Percentiles rank a stretch among this genome's conserved stretches.
These are phyloP conservation scores for Ceyx margarethae DNA, from an alignment of 2,113 vertebrate species.

Conservation along the genomic window DNA sequence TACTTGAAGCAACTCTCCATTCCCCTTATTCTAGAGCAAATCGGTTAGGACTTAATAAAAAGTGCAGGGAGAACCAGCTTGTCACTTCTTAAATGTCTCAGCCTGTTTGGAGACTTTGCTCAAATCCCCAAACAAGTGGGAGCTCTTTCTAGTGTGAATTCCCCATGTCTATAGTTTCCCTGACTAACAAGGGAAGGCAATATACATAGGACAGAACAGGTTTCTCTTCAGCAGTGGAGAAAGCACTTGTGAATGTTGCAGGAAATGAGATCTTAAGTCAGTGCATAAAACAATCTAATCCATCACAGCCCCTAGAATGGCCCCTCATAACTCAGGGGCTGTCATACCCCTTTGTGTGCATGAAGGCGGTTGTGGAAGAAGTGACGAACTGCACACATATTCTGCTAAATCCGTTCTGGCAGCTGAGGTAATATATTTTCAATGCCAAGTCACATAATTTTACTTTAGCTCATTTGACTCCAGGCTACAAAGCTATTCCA, in stretches of 20 bases:
- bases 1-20: neutral
- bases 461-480: conserved; percentile 84
- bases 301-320: conserved; percentile 80
- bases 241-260: conserved; percentile 81
- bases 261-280: conserved; percentile 86
- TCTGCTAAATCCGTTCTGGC: conserved; percentile 83
- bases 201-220: conserved; percentile 41
- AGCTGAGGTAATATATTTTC: conserved; percentile 81
- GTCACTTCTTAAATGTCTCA: conserved; percentile 55
- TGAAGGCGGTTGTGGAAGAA: conserved; percentile 75
- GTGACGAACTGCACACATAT: conserved; percentile 76
- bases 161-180: neutral
- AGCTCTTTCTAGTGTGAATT: conserved; percentile 25
- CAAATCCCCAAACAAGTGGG: conserved; percentile 34
- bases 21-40: conserved; percentile 3
- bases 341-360: conserved; percentile 72
- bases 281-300: conserved; percentile 85
- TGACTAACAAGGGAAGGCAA: conserved; percentile 43
- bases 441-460: conserved; percentile 85
- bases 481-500: conserved; percentile 80
- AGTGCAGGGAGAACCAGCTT: neutral
- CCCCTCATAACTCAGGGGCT: conserved; percentile 81
- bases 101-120: conserved; percentile 38
- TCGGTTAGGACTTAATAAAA: conserved; percentile 29
- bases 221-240: conserved; percentile 74